Evolutionary conservation across 2,113 vertebrate genomes (phyloP), one percentile per base, ranked within the genome.

Genomic region (Apteryx owenii): DNA sequence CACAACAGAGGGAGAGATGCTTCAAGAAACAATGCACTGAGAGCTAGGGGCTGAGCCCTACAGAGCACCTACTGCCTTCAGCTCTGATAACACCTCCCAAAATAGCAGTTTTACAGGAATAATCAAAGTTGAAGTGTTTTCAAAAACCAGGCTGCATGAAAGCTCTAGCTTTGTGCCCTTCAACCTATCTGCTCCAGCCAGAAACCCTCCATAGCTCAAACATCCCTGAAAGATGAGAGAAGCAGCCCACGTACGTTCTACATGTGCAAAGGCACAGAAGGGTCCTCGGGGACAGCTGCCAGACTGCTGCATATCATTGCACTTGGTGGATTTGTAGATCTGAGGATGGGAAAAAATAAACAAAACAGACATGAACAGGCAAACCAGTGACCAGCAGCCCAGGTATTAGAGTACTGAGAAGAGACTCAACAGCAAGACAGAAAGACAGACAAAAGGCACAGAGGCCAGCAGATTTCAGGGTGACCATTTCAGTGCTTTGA

Each of bases 241-340:
- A 96, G 72, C 21, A 84, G 73, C 31, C 80, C 91, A 98, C 99
- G 95, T 99, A 99, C 99, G 99, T 98, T 99, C 99, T 94, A 99
- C 97, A 14, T 99, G 99, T 97, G 99, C 99, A 92, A 99, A 99
- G 98, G 99, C 99, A 98, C 99, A 99, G 98, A 99, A 99, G n/a
- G 99, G 99, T 94, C 99, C 99, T 96, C 99, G 98, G 88, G 99
- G 99, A 96, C 99, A 99, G 98, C 99, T 99, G 96, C 99, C 99
- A 81, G 99, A 98, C 98, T 99, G 99, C 97, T 99, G 99, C 99
- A 99, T 99, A 91, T 99, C 99, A 62, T 99, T 99, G 98, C 99
- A 99, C 98, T 99, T 99, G 71, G 99, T 99, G 93, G 99, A 99
- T 95, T 99, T 99, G 97, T 99, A 99, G 97, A 99, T 99, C 99